A percentile compares a stretch with the other conserved stretches of the same genome.
phyloP scores from a whole-genome alignment of 2,113 vertebrate species.

The Pholis gunnellus region DNA sequence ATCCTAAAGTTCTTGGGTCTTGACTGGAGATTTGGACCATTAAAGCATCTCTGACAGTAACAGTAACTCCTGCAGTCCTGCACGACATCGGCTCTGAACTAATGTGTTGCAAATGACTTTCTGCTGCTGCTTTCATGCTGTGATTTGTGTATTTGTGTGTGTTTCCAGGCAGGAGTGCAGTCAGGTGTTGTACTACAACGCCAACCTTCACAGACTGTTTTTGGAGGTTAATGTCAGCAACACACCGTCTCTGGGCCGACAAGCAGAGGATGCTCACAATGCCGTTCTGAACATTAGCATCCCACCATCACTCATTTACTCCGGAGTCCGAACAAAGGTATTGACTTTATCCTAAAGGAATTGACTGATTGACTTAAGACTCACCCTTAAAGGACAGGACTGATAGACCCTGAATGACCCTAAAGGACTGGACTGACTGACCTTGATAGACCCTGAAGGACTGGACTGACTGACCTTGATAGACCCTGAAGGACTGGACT shows the following conservation, averaged over 20 bases:
- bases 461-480: too few species aligned
- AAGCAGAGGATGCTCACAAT: constrained; percentile 92
- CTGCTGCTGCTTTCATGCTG: not conserved
- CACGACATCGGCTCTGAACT: too few species aligned
- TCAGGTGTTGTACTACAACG: constrained; percentile 85
- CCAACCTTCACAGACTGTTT: constrained; percentile 80
- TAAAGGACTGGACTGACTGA: not conserved
- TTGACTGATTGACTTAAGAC: not conserved
- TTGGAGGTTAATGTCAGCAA: constrained; percentile 90
- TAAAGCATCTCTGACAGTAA: not conserved
- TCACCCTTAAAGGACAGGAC: not conserved
- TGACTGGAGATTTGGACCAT: not conserved
- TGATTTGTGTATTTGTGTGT: constrained; percentile 6
- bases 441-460: not conserved
- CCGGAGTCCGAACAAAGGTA: constrained; percentile 81
- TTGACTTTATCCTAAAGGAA: not conserved
- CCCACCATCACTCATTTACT: constrained; percentile 83
- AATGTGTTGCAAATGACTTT: too few species aligned
- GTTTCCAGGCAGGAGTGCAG: constrained; percentile 49
- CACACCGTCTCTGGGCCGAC: constrained; percentile 7
- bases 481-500: not conserved
- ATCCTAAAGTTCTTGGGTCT: too few species aligned
- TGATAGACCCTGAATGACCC: not conserved
- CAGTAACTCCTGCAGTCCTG: not conserved
- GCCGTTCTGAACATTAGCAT: constrained; percentile 86